Evolutionary conservation across 2,797 vertebrate genomes (phyloP).

Genomic region (Bradypodion pumilum): DNA sequence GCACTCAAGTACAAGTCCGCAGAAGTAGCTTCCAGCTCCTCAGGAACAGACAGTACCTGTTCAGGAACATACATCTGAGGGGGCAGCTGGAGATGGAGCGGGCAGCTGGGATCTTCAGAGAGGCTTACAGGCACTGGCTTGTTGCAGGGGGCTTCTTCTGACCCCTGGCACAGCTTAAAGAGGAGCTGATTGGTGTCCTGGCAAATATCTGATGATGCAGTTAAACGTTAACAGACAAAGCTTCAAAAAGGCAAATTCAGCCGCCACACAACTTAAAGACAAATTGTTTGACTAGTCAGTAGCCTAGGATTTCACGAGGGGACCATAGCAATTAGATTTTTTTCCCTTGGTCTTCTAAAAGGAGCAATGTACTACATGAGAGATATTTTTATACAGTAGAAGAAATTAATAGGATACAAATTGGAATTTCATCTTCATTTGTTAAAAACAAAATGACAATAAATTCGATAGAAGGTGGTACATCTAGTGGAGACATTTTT

Average conservation of each 20-base stretch:
- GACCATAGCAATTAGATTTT: background rate
- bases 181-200: conserved; percentile 93
- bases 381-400: background rate
- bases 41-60: conserved; percentile 83
- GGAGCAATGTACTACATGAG: background rate
- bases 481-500: background rate
- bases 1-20: conserved; percentile 93
- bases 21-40: conserved; percentile 81
- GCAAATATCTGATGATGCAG: conserved; percentile 85
- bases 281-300: background rate
- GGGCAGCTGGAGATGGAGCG: conserved; percentile 89
- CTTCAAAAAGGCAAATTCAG: background rate
- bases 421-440: background rate
- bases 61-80: conserved; percentile 92
- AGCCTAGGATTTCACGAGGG: no score
- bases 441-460: no score
- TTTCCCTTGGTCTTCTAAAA: background rate
- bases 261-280: fast-evolving
- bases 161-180: conserved; percentile 90
- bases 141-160: conserved; percentile 89
- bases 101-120: conserved; percentile 91
- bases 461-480: conserved; percentile 15
- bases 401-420: background rate
- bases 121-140: conserved; percentile 90
- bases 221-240: conserved; percentile 65